These are phyloP conservation scores for Tragopan temminckii DNA, from an alignment of 2,797 vertebrate species.

Conservation along the genomic window DNA sequence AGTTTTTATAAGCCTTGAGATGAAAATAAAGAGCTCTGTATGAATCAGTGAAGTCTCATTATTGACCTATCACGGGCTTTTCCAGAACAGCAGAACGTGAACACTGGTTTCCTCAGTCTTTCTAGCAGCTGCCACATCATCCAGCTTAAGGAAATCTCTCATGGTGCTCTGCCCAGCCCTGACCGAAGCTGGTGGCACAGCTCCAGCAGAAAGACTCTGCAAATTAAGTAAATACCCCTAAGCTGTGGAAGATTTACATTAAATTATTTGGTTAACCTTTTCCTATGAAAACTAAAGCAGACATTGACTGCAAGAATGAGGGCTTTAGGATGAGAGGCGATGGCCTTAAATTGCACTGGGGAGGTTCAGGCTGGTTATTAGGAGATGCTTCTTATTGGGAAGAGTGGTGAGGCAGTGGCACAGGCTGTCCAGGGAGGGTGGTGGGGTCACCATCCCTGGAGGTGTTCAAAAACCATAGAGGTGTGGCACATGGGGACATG, in stretches of 20 bases:
- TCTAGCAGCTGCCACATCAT: neutral
- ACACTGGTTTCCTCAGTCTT: neutral
- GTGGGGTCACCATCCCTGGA: neutral
- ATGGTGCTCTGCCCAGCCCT: neutral
- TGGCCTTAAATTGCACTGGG: neutral
- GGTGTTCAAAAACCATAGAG: neutral
- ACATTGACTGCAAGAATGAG: neutral
- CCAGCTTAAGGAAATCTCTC: neutral
- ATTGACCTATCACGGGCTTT: neutral
- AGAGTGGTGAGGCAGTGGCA: neutral
- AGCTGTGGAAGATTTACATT: neutral
- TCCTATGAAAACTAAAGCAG: neutral
- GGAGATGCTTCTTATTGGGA: neutral
- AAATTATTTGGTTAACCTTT: constrained; percentile 27
- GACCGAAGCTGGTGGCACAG: neutral
- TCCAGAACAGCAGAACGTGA: rapidly evolving
- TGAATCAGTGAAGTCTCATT: neutral
- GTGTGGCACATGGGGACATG: neutral
- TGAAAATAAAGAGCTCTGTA: constrained; percentile 64
- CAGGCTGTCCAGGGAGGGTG: neutral
- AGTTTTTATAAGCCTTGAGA: constrained; percentile 69
- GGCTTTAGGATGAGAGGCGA: neutral
- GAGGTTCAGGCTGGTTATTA: neutral
- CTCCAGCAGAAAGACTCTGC: constrained; percentile 29
- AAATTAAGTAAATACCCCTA: neutral